Evolutionary conservation across 2,113 vertebrate genomes (phyloP), one percentile per base, ranked within the genome.

Genomic region (Canis aureus): DNA sequence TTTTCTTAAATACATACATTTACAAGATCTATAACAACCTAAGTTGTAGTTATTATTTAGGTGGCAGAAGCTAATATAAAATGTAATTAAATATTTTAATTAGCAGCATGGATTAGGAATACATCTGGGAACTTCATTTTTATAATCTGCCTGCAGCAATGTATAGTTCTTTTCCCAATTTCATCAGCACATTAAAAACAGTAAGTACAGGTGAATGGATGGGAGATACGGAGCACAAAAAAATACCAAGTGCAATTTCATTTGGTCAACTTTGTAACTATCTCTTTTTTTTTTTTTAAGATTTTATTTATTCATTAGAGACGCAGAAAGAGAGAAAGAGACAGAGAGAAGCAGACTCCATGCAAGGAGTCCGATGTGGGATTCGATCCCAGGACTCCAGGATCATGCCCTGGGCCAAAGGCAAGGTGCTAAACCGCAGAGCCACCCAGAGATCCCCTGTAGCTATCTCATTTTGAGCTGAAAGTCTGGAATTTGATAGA

Each of bases 391-490:
- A 43, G 43, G 43, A 43, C 43, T 43, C 7, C 43, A 43, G 43
- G 43, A 43, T 43, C 43, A 43, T 43, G 43, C 43, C 43, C 43
- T 43, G 7, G 43, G 43, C 43, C 43, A 43, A 43, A 43, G 43
- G 43, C 43, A 43, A 43, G 43, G 43, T 43, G 43, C 43, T 43
- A 43, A 43, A 43, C 43, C 43, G 1, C 43, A 7, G 43, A 43
- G 43, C 43, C 43, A 43, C 43, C 43, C 43, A 43, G 43, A 7
- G 43, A 43, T 43, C 43, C 43, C 43, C 43, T 43, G 43, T 78
- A n/a, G 35, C 49, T 88, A 1, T 91, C 60, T 94, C 64, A 51
- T 93, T 97, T 82, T 93, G 29, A 96, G 27, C 53, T 49, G 35
- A 55, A 86, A 74, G 9, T 96, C 73, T 80, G 43, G 5, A 79